A percentile compares a stretch with the other conserved stretches of the same genome.
phyloP scores from a whole-genome alignment of 2,113 vertebrate genomes.

The Festucalex cinctus region DNA sequence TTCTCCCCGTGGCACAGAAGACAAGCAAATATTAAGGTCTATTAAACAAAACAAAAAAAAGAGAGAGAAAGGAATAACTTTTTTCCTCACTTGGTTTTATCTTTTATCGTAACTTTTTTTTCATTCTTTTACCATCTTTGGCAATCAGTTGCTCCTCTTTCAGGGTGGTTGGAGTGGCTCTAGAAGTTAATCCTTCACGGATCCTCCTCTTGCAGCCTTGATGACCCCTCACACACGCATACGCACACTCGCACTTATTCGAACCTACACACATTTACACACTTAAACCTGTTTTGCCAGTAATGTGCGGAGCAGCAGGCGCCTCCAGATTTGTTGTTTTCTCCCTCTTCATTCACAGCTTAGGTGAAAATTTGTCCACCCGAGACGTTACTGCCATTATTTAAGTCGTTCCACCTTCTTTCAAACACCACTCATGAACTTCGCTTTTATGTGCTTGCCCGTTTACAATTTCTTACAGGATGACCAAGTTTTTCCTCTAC shows the following conservation, averaged over 20 bases:
- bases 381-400: slow-evolving; percentile 35
- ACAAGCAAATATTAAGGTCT: slow-evolving; percentile 40
- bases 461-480: not conserved
- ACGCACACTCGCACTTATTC: not conserved
- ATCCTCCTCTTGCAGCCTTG: slow-evolving; percentile 39
- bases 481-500: not conserved
- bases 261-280: slow-evolving; percentile 9
- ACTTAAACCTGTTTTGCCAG: slow-evolving; percentile 47
- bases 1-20: slow-evolving; percentile 44
- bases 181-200: slow-evolving; percentile 55
- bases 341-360: slow-evolving; percentile 45
- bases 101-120: slow-evolving; percentile 28
- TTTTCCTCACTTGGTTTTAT: slow-evolving; percentile 47
- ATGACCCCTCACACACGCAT: slow-evolving; percentile 6
- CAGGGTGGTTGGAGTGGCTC: slow-evolving; percentile 39
- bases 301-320: slow-evolving; percentile 40
- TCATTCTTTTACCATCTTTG: slow-evolving; percentile 9
- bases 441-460: slow-evolving; percentile 25
- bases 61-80: slow-evolving; percentile 51
- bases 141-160: slow-evolving; percentile 31
- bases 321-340: slow-evolving; percentile 52
- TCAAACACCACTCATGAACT: slow-evolving; percentile 25
- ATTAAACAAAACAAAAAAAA: slow-evolving; percentile 21
- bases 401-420: slow-evolving; percentile 31
- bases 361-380: slow-evolving; percentile 50